Evolutionary conservation across 2,888 invertebrate species (phyloP).

Genomic region (Drosophila koepferae): DNA sequence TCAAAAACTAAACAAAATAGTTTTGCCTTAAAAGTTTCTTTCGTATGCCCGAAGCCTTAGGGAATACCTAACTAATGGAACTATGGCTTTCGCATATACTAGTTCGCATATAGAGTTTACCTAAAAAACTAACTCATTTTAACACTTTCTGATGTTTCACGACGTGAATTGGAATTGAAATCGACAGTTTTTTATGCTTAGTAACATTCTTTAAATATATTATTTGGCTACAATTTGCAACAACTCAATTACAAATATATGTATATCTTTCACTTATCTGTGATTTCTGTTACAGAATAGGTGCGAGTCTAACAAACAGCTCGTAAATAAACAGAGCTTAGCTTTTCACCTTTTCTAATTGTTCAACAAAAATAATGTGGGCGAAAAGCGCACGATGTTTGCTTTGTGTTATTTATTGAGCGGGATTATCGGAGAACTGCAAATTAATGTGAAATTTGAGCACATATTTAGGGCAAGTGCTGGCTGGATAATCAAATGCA

Average conservation of each 20-base stretch:
- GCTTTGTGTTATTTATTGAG: constrained; percentile 16
- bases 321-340: constrained; percentile 2
- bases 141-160: no score
- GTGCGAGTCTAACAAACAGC: not conserved
- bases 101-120: not conserved
- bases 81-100: not conserved
- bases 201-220: no score
- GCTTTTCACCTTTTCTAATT: not conserved
- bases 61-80: not conserved
- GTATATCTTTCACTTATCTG: not conserved
- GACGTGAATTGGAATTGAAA: no score
- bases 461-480: constrained; percentile 27
- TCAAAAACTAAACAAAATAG: not conserved
- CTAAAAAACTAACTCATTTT: no score
- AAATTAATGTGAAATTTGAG: constrained; percentile 23
- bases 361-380: constrained; percentile 8
- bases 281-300: not conserved
- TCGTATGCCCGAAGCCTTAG: not conserved
- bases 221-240: not conserved
- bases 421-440: constrained; percentile 7
- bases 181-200: no score
- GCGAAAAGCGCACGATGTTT: not conserved
- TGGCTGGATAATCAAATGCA: constrained; percentile 50
- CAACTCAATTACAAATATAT: not conserved
- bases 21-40: not conserved